A percentile compares a stretch with the other conserved stretches of the same genome.
phyloP scores from a whole-genome alignment of 2,888 invertebrate genomes.

The Scrobipalpa costella region DNA sequence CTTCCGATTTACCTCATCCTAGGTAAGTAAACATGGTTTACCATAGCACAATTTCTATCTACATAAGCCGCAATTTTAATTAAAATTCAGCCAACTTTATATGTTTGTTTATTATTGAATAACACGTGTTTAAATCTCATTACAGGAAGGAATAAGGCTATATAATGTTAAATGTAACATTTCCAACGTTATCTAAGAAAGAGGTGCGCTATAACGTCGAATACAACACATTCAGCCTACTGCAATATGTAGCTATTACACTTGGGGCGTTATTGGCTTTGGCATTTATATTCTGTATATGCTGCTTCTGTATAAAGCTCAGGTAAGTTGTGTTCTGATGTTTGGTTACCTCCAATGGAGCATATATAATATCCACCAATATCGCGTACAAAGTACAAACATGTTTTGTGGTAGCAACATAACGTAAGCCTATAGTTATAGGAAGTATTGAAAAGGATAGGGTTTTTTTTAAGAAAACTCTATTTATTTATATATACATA shows the following conservation, averaged over 20 bases:
- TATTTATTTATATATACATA: too few relatives aligned
- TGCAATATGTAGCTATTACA: conserved; percentile 52
- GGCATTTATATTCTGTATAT: conserved; percentile 52
- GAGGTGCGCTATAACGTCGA: background rate
- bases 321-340: too few relatives aligned
- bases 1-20: too few relatives aligned
- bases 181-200: background rate
- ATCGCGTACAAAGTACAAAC: too few relatives aligned
- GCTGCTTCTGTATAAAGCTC: conserved; percentile 62
- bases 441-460: too few relatives aligned
- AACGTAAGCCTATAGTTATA: too few relatives aligned
- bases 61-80: background rate
- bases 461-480: too few relatives aligned
- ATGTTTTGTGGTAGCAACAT: too few relatives aligned
- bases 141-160: background rate
- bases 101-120: background rate
- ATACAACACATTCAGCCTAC: conserved; percentile 30
- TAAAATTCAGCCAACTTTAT: background rate
- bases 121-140: background rate
- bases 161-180: background rate
- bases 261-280: conserved; percentile 48
- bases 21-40: too few relatives aligned
- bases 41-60: too few relatives aligned
- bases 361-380: too few relatives aligned
- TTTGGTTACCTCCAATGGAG: too few relatives aligned